Evolutionary conservation across 2,888 invertebrate genomes (phyloP).

Genomic region (Megaustenia siamemsis): DNA sequence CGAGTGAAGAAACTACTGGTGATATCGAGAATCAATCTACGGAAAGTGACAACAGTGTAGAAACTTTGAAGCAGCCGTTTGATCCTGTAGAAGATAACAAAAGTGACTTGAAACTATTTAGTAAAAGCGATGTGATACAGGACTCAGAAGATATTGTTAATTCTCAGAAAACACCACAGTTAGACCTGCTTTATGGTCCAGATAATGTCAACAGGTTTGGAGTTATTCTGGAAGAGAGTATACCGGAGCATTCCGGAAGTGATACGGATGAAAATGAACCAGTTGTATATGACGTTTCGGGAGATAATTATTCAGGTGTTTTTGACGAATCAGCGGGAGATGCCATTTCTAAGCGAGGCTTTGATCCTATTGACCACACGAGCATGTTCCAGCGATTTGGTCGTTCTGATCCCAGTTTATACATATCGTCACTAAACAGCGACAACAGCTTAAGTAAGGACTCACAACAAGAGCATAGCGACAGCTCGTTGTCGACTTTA

Average conservation of each 20-base stretch:
- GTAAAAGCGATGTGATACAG: background rate
- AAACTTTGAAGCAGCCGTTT: slow-evolving; percentile 5
- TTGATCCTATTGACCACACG: background rate
- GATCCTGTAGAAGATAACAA: background rate
- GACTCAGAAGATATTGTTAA: background rate
- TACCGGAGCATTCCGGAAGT: background rate
- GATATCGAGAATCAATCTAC: background rate
- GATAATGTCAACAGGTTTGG: background rate
- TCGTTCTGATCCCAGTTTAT: background rate
- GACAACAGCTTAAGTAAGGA: background rate
- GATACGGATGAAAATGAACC: background rate
- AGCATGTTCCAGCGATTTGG: background rate
- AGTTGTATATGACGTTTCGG: background rate
- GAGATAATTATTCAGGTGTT: background rate
- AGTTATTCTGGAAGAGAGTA: background rate
- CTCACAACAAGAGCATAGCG: background rate
- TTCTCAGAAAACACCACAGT: background rate
- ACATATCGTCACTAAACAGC: background rate
- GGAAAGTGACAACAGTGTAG: background rate
- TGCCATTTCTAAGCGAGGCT: background rate
- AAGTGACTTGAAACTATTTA: slow-evolving; percentile 5
- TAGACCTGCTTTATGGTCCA: background rate
- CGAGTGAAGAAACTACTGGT: background rate
- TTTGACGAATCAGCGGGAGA: background rate
- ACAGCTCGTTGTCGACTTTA: background rate